Evolutionary conservation across 1,140 invertebrate species (phyloP), one percentile per base, ranked within the genome.

Genomic region (Trichomalopsis sarcophagae): DNA sequence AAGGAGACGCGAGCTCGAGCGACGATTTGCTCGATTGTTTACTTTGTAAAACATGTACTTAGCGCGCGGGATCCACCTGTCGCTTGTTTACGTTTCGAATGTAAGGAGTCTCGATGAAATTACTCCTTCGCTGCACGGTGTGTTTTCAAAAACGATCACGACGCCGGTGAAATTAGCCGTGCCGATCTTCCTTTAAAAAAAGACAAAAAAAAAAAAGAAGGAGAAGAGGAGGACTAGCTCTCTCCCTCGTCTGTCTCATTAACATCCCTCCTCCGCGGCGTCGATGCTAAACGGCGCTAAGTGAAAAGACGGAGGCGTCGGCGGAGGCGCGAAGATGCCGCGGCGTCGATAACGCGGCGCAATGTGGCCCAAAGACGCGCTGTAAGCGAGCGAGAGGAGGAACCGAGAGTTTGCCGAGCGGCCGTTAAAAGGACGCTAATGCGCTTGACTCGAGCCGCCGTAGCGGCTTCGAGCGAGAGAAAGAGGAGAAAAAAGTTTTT

Each of bases 351-450:
- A 81, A 77, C 9, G 40, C 71, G 36, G 44, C 40, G 10, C 6
- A n/a, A 11, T 50, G 14, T 23, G 11, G 33, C 40, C 36, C n/a
- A 71, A 33, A 71, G 69, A 33, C 27, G 17, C 1, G 9, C n/a
- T 2, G n/a, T 69, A 50, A 73, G 79, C 17, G 82, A 40, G 36
- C 30, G 69, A 81, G 81, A 84, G 27, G 62, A 83, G 75, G 23
- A 83, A 83, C 9, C 36, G 17, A 69, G 77, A 84, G 73, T 88
- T 89, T 88, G 84, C 83, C 77, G 78, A 84, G 79, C 66, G 78
- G 71, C n/a, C 69, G 84, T 75, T 86, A 76, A 87, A 86, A 88
- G 85, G 84, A 88, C 87, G 87, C 84, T 88, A 88, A 89, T 88
- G 87, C 88, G 85, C 87, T 86, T 84, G 86, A 55, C 44, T 68